Base-by-base conservation (phyloP, 2,888 invertebrate species). In the Sericinus montela region DNA sequence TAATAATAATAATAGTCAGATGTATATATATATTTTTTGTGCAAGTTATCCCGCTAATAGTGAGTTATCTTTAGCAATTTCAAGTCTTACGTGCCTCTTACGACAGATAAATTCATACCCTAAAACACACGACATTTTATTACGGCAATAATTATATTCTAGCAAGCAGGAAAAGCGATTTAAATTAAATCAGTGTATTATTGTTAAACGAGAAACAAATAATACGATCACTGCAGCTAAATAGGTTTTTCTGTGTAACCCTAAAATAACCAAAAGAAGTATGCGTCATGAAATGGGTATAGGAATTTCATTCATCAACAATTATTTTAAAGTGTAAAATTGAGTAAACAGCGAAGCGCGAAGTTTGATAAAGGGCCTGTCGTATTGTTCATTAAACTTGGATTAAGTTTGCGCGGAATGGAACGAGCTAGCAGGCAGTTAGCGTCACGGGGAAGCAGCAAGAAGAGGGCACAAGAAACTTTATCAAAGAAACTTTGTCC, bases 311-410 rank as follows among this genome's bases (percentile, higher is more conserved):
- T 54, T 59, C 45, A 62, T 50, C 25, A 1, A 0, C 1, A 0
- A 1, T 11, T 0, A 7, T 3, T n/a, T 53, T 70, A 77, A 58
- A 63, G 71, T 69, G 50, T 50, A 41, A 55, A 69, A 65, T 75
- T 16, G 54, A 30, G 57, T 44, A 37, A 67, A 67, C 74, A 75
- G 67, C 74, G 72, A 80, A 80, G 78, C 81, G 69, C 82, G 82
- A 88, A 86, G 86, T 89, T 89, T 89, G 88, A 89, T 89, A 88
- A 89, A 89, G 81, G 83, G 83, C 75, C 88, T 87, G 89, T 89
- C 89, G 83, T 83, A 86, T 87, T 89, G 89, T 89, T 89, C 86
- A 89, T 89, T 89, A 86, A 89, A 89, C 85, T 88, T 89, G 87
- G 87, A 89, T 90, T 90, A 84, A 90, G 87, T 85, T 89, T 84